A percentile compares a stretch with the other conserved stretches of the same genome.
Conservation (phyloP, 2,888 invertebrate species). For the Netelia melanura region DNA sequence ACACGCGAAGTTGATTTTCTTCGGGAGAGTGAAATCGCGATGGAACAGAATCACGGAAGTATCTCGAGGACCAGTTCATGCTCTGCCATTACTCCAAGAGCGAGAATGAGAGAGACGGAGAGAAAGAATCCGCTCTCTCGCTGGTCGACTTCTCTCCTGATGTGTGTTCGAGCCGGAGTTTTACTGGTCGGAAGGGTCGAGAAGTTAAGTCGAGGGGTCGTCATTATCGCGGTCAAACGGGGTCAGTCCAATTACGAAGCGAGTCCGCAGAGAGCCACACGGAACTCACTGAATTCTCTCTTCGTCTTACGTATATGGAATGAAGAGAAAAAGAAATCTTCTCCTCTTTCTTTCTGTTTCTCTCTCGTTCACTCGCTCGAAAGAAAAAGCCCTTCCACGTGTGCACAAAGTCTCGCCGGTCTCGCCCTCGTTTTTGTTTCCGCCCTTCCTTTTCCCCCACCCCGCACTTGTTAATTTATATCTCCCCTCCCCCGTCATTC, state of each 20-base stretch:
- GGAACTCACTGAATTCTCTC: constrained; percentile 49
- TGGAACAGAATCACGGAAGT: constrained; percentile 55
- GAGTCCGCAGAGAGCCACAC: constrained; percentile 54
- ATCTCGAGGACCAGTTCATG: constrained; percentile 49
- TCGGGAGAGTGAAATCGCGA: constrained; percentile 54
- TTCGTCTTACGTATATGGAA: constrained; percentile 38
- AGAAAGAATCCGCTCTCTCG: constrained; percentile 40
- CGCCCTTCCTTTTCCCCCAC: constrained; percentile 2
- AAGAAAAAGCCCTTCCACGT: constrained; percentile 32
- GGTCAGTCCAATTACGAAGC: constrained; percentile 80
- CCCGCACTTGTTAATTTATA: constrained; percentile 60
- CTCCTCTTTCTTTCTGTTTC: not conserved
- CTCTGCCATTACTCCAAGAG: constrained; percentile 39
- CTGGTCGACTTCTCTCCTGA: constrained; percentile 31
- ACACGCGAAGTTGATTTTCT: constrained; percentile 28
- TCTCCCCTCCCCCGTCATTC: constrained; percentile 35
- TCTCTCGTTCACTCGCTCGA: not conserved
- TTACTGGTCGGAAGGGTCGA: constrained; percentile 68
- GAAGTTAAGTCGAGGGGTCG: constrained; percentile 72
- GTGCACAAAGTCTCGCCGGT: constrained; percentile 50
- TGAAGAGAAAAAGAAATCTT: constrained; percentile 31
- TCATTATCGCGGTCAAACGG: constrained; percentile 82
- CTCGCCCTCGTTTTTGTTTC: constrained; percentile 53
- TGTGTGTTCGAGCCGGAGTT: constrained; percentile 38
- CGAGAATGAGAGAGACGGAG: constrained; percentile 47